Conservation (phyloP, 2,797 vertebrate species). For the Galaxias olidus region DNA sequence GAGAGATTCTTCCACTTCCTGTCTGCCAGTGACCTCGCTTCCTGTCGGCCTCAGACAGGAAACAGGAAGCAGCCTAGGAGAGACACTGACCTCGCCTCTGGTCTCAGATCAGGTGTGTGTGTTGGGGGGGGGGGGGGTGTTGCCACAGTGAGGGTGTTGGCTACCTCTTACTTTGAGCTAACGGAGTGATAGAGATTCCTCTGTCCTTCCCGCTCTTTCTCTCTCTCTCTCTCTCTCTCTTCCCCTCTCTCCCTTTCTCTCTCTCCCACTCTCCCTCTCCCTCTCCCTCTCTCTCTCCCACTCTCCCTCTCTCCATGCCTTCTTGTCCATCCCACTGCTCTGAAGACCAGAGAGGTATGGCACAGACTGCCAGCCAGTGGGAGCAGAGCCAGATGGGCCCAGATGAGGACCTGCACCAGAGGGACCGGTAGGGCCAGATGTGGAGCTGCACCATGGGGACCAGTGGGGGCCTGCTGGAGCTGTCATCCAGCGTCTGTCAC, state of each 20-base stretch:
- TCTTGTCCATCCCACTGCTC: not conserved
- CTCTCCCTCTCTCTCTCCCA: too few relatives aligned
- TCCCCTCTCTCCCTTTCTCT: not conserved
- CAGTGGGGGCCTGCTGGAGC: constrained; percentile 19
- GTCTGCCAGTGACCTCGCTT: too few relatives aligned
- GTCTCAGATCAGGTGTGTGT: too few relatives aligned
- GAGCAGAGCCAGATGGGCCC: not conserved
- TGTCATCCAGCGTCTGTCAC: constrained; percentile 37
- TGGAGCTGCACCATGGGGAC: constrained; percentile 35
- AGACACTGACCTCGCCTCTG: too few relatives aligned
- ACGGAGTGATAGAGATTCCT: too few relatives aligned
- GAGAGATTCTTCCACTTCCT: too few relatives aligned
- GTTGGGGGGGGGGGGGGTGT: too few relatives aligned
- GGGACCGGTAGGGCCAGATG: constrained; percentile 40
- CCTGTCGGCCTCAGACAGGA: too few relatives aligned
- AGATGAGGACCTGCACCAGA: not conserved
- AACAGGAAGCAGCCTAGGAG: too few relatives aligned
- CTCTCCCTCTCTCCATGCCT: not conserved
- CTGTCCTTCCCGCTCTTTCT: too few relatives aligned
- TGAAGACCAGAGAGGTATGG: not conserved
- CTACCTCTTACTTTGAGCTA: too few relatives aligned
- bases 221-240: not conserved
- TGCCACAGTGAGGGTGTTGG: too few relatives aligned
- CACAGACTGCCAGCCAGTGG: not conserved
- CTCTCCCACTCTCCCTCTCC: not conserved